Evolutionary conservation across 1,140 invertebrate genomes (phyloP).

Genomic region (Drosophila ohnishii): DNA sequence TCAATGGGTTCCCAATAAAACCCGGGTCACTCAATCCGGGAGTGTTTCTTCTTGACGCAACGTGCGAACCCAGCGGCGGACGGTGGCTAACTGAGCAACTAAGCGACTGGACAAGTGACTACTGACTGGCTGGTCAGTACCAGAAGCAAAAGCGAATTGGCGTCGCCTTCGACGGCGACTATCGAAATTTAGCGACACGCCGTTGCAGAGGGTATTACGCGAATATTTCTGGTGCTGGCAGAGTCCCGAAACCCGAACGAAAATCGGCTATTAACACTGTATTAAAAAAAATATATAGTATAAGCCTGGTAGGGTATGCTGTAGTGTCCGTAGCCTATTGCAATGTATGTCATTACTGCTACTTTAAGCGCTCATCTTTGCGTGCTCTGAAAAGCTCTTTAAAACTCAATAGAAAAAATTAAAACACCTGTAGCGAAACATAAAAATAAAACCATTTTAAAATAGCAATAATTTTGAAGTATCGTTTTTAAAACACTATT

Average conservation of each 20-base stretch:
- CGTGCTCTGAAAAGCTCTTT: not conserved
- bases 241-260: not conserved
- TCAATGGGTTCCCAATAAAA: slow-evolving; percentile 22
- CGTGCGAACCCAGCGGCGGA: slow-evolving; percentile 67
- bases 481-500: not conserved
- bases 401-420: not conserved
- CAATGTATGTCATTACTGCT: not conserved
- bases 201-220: slow-evolving; percentile 19
- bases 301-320: not conserved
- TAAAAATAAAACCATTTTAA: not conserved
- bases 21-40: slow-evolving; percentile 14
- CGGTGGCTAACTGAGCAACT: slow-evolving; percentile 64
- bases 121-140: slow-evolving; percentile 20
- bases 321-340: not conserved
- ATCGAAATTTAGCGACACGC: slow-evolving; percentile 22
- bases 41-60: slow-evolving; percentile 32
- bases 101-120: slow-evolving; percentile 19
- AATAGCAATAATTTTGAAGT: not conserved
- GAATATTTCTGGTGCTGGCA: slow-evolving; percentile 17
- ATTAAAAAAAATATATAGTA: not conserved
- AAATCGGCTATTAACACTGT: not conserved
- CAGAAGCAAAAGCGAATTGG: slow-evolving; percentile 21
- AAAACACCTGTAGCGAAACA: not conserved
- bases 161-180: slow-evolving; percentile 22
- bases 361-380: not conserved